These are phyloP conservation scores for Mylabris phalerata DNA, from an alignment of 1,140 invertebrate species.

Conservation along the genomic window DNA sequence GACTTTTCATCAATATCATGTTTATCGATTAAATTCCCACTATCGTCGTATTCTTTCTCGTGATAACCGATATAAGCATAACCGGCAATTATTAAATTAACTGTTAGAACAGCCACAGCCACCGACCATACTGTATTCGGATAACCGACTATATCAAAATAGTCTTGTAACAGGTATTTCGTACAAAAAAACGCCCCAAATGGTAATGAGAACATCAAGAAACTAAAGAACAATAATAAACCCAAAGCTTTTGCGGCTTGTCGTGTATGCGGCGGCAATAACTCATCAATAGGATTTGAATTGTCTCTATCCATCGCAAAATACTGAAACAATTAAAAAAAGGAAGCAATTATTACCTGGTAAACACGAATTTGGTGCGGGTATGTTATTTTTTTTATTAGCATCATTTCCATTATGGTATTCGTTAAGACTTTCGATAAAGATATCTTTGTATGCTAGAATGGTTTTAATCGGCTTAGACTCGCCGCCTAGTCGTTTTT, in stretches of 20 bases:
- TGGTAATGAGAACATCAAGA: constrained; percentile 76
- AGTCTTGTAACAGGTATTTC: constrained; percentile 53
- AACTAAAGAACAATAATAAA: constrained; percentile 66
- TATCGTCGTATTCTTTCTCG: constrained; percentile 57
- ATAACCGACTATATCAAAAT: constrained; percentile 55
- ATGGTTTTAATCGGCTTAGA: constrained; percentile 65
- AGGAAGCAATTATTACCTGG: too few relatives aligned
- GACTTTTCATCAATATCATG: neutral
- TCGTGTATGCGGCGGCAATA: constrained; percentile 44
- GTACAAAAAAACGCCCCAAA: constrained; percentile 67
- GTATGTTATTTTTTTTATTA: constrained; percentile 43
- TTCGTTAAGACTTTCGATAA: constrained; percentile 42
- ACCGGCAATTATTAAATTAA: constrained; percentile 67
- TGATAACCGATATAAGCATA: constrained; percentile 74
- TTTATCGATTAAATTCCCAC: constrained; percentile 43
- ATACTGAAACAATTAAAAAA: neutral
- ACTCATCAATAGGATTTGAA: constrained; percentile 17
- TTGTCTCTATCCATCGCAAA: constrained; percentile 5
- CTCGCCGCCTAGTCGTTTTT: constrained; percentile 56
- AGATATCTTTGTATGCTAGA: constrained; percentile 53
- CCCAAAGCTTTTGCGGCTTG: constrained; percentile 49
- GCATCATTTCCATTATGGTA: constrained; percentile 7
- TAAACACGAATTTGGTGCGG: too few relatives aligned
- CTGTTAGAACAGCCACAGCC: constrained; percentile 62
- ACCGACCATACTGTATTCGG: constrained; percentile 66